Evolutionary conservation across 1,140 invertebrate genomes (phyloP), one percentile per base, ranked within the genome.

Genomic region (Atta cephalotes): DNA sequence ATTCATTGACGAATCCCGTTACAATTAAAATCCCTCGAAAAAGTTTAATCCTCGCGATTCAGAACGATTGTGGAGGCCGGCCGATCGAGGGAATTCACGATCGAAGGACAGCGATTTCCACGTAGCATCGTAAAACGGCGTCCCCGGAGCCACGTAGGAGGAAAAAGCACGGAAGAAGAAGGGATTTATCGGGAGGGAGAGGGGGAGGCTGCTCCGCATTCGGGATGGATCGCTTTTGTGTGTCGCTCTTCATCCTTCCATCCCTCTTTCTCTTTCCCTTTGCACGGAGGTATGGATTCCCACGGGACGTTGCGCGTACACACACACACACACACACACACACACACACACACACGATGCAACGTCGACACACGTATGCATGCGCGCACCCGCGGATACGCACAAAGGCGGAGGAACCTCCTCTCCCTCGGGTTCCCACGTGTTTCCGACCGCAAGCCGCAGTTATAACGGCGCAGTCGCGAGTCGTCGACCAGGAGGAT

Each of bases 391-490:
- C 53, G 76, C 60, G 68, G 56, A 87, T 78, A 90, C 78, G 70
- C 53, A 74, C 68, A 85, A 82, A 84, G 87, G 80, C 74, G 53
- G 77, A 85, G 87, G 80, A 87, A 66, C 58, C 80, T 89, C 84
- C 89, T 91, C 78, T 91, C 88, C 90, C 90, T 81, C 90, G 91
- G 92, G 91, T 93, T 94, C 93, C 92, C 93, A 93, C 93, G 92
- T 93, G 93, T 92, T 92, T 89, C 91, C 91, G 89, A 92, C 93
- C 92, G 87, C 93, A 93, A 91, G 91, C 85, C 91, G 90, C 88
- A 87, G 91, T 90, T 92, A 92, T 91, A 91, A 91, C 86, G 88
- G 92, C 92, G 93, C 90, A 92, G 90, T 92, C 91, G 92, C 91
- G 85, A 80, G 89, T 91, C 90, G 60, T 86, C 87, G 89, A 86